Conservation (phyloP, 1,140 invertebrate species). For the Nasonia longicornis region DNA sequence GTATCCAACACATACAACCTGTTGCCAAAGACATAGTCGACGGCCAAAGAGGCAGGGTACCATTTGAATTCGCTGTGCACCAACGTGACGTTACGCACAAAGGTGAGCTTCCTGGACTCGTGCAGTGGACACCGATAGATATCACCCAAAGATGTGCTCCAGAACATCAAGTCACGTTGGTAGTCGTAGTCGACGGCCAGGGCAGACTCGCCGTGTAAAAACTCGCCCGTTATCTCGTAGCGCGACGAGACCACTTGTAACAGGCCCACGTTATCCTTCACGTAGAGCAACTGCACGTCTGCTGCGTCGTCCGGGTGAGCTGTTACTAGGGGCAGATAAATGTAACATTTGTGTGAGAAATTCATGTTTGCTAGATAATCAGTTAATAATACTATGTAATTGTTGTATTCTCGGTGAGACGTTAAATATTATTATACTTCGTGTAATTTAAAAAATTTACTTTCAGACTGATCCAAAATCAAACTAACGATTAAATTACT, state of each 20-base stretch:
- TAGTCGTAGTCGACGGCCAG: slow-evolving; percentile 23
- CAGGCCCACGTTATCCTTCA: slow-evolving; percentile 1
- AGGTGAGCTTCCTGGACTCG: not conserved
- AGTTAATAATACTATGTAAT: not conserved
- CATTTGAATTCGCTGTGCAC: not conserved
- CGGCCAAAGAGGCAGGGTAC: not conserved
- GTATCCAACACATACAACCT: slow-evolving; percentile 31
- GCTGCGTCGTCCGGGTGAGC: not conserved
- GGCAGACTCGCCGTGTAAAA: not conserved
- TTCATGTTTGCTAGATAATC: not conserved
- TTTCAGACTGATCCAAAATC: not conserved
- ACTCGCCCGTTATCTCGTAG: not conserved
- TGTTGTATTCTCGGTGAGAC: not conserved
- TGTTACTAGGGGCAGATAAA: not conserved
- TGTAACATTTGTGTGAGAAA: not conserved
- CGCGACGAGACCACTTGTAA: not conserved
- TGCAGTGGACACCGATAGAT: not conserved
- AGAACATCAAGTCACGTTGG: slow-evolving; percentile 1
- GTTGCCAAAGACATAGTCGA: slow-evolving; percentile 14
- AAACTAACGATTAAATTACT: too few relatives aligned
- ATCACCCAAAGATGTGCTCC: not conserved
- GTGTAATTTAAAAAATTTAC: not conserved
- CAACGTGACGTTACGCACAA: not conserved
- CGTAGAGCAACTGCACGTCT: not conserved
- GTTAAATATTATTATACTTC: not conserved